These are phyloP conservation scores for Nothobranchius kuhntae DNA, from an alignment of 2,113 vertebrate species.

Conservation along the genomic window DNA sequence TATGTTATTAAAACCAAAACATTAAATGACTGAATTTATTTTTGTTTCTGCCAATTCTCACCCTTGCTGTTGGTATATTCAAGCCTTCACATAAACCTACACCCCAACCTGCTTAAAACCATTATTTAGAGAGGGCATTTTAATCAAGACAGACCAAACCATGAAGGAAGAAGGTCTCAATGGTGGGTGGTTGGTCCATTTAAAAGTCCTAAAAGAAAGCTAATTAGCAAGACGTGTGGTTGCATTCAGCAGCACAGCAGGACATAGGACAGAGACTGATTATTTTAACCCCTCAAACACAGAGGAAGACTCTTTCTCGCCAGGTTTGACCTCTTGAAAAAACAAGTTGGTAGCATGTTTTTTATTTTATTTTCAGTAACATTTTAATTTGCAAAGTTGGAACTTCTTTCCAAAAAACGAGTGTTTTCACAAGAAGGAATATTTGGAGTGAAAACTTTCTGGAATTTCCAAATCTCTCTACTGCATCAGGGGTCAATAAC, in stretches of 20 bases:
- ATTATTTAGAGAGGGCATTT: conserved; percentile 7
- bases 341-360: conserved; percentile 3
- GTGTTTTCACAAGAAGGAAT: no score
- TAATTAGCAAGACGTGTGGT: conserved; percentile 77
- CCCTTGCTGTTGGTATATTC: background rate
- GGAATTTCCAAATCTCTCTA: conserved; percentile 46
- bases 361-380: conserved; percentile 3
- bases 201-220: conserved; percentile 61
- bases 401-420: no score
- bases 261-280: conserved; percentile 58
- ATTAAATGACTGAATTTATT: background rate
- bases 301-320: conserved; percentile 47
- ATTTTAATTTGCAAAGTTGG: no score
- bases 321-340: conserved; percentile 16
- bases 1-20: no score
- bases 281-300: conserved; percentile 68
- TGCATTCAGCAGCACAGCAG: conserved; percentile 65
- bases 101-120: conserved; percentile 4
- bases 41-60: background rate
- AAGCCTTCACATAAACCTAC: background rate
- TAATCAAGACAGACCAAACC: conserved; percentile 46
- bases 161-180: conserved; percentile 59
- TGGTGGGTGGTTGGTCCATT: conserved; percentile 64
- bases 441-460: background rate
- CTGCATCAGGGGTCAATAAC: conserved; percentile 70